Evolutionary conservation across 1,140 invertebrate species (phyloP), one percentile per base, ranked within the genome.

Genomic region (Hyles vespertilio): DNA sequence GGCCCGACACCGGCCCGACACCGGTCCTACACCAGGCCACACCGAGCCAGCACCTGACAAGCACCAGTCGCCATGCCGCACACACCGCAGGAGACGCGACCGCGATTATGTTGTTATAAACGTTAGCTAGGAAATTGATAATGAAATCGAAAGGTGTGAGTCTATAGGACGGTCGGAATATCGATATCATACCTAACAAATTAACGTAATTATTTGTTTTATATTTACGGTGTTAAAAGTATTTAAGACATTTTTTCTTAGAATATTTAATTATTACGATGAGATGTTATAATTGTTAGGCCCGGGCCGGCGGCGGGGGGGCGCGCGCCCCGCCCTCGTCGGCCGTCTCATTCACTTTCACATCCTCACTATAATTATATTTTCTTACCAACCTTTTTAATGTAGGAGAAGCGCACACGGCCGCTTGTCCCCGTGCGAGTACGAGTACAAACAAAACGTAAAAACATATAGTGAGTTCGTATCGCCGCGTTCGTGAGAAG

Each of bases 171-270:
- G 81, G 77, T 86, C 79, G 82, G 81, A 80, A 77, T 78, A 84
- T 83, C 80, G 84, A 87, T 87, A 87, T 89, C 86, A 89, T 89
- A 89, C 86, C 86, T 86, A 86, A 87, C 84, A 89, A 86, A 87
- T 79, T 87, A 87, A 89, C 86, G 86, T 89, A 87, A 89, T 86
- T 84, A 89, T 87, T 89, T 89, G 86, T 87, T 89, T 87, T 89
- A 89, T 87, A 89, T 89, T 89, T 89, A 89, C 81, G 84, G 86
- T 89, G 84, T 89, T 89, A 81, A 87, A 89, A 84, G 83, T 86
- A 86, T 84, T 87, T 87, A 87, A 89, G 84, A 87, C 84, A 85
- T 87, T 89, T 87, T 85, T 89, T 87, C 84, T 87, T 87, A 87
- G 83, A 86, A 85, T 89, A 87, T 87, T 87, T 85, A 88, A 88